A percentile compares a stretch with the other conserved stretches of the same genome.
phyloP scores from a whole-genome alignment of 2,888 invertebrate genomes.

The Macaria liturata region DNA sequence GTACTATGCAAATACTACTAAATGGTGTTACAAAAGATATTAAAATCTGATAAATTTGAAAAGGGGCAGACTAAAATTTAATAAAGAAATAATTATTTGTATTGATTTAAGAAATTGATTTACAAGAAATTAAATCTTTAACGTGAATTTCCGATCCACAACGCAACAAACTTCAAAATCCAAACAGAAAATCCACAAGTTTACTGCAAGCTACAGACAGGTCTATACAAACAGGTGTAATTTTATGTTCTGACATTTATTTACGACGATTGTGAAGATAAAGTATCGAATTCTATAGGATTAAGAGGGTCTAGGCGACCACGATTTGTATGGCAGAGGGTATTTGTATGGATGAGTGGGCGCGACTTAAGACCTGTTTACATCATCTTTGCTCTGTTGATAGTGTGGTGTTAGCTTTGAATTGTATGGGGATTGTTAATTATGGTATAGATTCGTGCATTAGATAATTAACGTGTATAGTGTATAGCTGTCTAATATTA shows the following conservation, averaged over 20 bases:
- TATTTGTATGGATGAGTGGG: constrained; percentile 14
- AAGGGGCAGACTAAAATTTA: too few species aligned
- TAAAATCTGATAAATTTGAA: too few species aligned
- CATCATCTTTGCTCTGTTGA: constrained; percentile 27
- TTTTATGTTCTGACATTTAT: constrained; percentile 22
- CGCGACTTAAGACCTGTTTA: constrained; percentile 36
- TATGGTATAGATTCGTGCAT: too few species aligned
- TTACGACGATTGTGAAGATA: constrained; percentile 27
- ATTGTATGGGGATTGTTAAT: too few species aligned
- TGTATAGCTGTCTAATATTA: too few species aligned
- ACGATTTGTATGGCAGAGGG: constrained; percentile 47
- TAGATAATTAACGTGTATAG: too few species aligned
- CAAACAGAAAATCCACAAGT: constrained; percentile 9
- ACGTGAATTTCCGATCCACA: too few species aligned
- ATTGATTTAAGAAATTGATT: too few species aligned
- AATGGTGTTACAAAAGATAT: too few species aligned
- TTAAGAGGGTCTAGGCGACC: constrained; percentile 46
- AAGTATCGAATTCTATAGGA: constrained; percentile 43
- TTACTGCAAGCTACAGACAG: constrained; percentile 3
- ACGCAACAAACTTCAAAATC: neutral
- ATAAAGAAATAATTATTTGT: too few species aligned
- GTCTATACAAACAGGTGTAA: constrained; percentile 18
- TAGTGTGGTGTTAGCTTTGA: neutral
- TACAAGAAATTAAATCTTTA: too few species aligned
- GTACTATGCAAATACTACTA: too few species aligned